phyloP scores from a whole-genome alignment of 2,113 vertebrate genomes.

The Poeciliopsis retropinna region DNA sequence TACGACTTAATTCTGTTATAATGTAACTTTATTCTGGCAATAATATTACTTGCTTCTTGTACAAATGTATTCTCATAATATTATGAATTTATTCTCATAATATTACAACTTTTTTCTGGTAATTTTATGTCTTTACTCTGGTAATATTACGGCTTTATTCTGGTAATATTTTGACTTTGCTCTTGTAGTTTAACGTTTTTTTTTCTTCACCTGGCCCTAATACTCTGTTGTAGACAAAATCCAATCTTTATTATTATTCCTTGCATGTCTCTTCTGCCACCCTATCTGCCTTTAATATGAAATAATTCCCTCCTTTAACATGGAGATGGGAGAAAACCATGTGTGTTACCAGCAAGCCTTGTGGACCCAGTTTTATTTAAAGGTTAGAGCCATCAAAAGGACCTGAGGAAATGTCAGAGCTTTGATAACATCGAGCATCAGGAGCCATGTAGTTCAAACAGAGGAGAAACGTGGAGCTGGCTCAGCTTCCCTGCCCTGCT shows the following conservation, averaged over 20 bases:
- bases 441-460: constrained; percentile 20
- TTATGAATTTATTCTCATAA: no score
- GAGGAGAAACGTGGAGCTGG: background rate
- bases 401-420: constrained; percentile 52
- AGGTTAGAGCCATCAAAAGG: constrained; percentile 69
- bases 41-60: no score
- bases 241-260: background rate
- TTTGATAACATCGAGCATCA: constrained; percentile 24
- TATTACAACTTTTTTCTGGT: no score
- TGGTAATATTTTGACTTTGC: no score
- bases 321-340: constrained; percentile 22
- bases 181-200: no score
- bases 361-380: constrained; percentile 52
- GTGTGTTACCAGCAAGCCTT: constrained; percentile 54
- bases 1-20: no score
- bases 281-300: background rate
- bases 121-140: no score
- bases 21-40: no score
- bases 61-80: no score
- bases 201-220: no score
- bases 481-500: background rate
- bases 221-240: background rate
- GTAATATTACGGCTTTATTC: no score
- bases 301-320: constrained; percentile 14
- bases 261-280: background rate